phyloP scores from a whole-genome alignment of 2,888 invertebrate species.

The Stenolophus ochropezus region DNA sequence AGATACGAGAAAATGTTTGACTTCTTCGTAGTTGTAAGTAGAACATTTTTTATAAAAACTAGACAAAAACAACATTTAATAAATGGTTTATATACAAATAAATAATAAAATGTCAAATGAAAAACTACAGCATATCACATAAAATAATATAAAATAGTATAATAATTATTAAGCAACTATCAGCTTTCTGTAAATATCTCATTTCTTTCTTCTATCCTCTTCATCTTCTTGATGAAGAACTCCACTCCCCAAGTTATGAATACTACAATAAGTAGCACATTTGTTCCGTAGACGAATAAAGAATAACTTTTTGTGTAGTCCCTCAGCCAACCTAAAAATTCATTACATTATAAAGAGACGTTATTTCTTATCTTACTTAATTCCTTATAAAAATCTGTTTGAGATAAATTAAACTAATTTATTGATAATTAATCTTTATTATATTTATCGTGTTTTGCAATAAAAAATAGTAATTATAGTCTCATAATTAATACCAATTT shows the following conservation, averaged over 20 bases:
- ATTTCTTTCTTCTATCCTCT: background rate
- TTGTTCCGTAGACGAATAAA: constrained; percentile 79
- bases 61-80: background rate
- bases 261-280: constrained; percentile 75
- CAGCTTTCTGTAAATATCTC: background rate
- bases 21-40: background rate
- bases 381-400: no score
- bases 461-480: no score
- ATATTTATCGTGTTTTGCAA: no score
- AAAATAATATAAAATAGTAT: background rate
- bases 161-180: background rate
- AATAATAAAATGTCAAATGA: background rate
- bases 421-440: no score
- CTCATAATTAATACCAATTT: no score
- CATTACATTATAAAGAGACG: no score
- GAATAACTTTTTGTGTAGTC: constrained; percentile 80
- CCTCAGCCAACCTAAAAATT: constrained; percentile 79
- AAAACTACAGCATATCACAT: background rate
- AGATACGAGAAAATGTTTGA: background rate
- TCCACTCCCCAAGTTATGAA: constrained; percentile 78
- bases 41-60: background rate
- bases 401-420: no score
- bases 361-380: no score
- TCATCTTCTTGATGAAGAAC: constrained; percentile 69
- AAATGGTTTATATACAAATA: background rate